Conservation (phyloP, 2,113 vertebrate genomes). For the Chrysochloris asiatica region DNA sequence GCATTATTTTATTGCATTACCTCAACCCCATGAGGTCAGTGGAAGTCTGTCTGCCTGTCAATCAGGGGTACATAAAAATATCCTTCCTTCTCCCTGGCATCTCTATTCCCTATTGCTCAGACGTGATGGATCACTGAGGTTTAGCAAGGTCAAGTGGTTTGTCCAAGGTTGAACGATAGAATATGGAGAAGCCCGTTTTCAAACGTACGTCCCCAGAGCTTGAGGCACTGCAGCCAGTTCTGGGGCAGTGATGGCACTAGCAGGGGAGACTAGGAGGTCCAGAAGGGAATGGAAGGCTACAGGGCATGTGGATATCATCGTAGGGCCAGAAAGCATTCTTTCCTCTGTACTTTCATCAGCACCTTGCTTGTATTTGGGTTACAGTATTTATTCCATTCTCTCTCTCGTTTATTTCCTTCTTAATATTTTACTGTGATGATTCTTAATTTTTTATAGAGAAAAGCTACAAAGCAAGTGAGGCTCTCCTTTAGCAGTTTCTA, state of each 20-base stretch:
- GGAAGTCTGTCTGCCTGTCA: constrained; percentile 56
- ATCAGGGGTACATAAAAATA: background rate
- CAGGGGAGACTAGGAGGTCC: background rate
- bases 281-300: background rate
- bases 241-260: background rate
- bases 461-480: too few species aligned
- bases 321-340: accelerated
- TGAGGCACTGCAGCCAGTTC: accelerated
- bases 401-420: background rate
- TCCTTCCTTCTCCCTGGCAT: background rate
- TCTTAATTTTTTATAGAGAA: too few species aligned
- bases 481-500: too few species aligned
- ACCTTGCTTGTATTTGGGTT: background rate
- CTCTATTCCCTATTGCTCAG: background rate
- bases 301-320: background rate
- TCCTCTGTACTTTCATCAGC: background rate
- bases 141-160: background rate
- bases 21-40: background rate
- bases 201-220: accelerated
- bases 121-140: background rate
- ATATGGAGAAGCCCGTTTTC: background rate
- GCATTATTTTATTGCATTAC: background rate
- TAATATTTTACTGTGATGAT: background rate
- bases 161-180: background rate
- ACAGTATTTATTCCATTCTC: background rate